Evolutionary conservation across 2,797 vertebrate genomes (phyloP).

Genomic region (Neoniphon sammara): DNA sequence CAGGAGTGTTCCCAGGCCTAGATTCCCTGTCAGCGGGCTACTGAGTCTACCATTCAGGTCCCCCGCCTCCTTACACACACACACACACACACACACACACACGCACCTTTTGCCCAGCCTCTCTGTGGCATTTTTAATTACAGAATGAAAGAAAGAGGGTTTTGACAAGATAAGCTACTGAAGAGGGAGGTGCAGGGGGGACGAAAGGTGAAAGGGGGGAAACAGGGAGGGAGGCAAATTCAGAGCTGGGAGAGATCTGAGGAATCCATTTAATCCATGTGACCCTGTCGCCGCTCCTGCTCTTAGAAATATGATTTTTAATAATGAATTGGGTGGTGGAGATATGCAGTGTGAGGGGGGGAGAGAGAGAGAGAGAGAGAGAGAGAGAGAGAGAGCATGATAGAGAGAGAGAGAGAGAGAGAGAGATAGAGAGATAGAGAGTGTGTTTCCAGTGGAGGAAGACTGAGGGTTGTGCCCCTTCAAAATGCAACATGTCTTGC

Average conservation of each 20-base stretch:
- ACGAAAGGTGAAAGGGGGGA: constrained; percentile 27
- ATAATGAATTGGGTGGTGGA: constrained; percentile 48
- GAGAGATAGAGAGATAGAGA: too few relatives aligned
- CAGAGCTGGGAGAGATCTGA: constrained; percentile 49
- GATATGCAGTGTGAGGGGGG: neutral
- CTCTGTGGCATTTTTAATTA: constrained; percentile 52
- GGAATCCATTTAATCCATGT: constrained; percentile 59
- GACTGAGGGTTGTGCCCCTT: too few relatives aligned
- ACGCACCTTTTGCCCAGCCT: constrained; percentile 9
- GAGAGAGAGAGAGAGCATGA: constrained; percentile 15
- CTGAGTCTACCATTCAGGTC: constrained; percentile 19
- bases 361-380: constrained; percentile 14
- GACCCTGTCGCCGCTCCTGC: constrained; percentile 39
- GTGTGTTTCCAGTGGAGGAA: too few relatives aligned
- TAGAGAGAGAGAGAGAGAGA: constrained; percentile 2
- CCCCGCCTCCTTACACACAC: neutral
- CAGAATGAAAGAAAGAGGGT: constrained; percentile 6
- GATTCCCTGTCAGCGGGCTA: constrained; percentile 27
- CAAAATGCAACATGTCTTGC: too few relatives aligned
- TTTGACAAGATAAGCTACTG: constrained; percentile 25
- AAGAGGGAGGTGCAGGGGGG: neutral
- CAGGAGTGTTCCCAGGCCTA: neutral
- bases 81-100: constrained; percentile 31
- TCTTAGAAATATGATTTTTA: constrained; percentile 52
- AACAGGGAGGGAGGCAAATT: constrained; percentile 29